Base-by-base conservation (phyloP, 2,797 vertebrate genomes). In the Sebastes diaconus region DNA sequence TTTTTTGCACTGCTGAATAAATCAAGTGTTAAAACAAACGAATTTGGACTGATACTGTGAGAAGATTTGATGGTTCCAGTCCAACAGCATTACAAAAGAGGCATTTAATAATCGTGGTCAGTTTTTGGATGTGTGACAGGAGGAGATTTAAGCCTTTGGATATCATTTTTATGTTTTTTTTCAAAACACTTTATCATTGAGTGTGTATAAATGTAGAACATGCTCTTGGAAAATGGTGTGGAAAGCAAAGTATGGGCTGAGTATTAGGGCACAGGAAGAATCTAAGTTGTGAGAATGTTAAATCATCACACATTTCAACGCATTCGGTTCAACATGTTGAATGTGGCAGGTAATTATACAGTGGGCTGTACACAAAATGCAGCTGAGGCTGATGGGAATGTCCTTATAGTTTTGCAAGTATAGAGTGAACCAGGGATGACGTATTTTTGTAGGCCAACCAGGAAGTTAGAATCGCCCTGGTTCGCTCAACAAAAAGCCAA, bases 21-120 rank as follows among this genome's bases (percentile, higher is more conserved):
- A 92, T 90, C 73, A 82, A 88, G 70, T 76, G 73, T 87, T 86
- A 77, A 46, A 59, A 87, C 66, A 83, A 84, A 87, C 75, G 39
- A 87, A 86, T 77, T 85, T 88, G 77, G 84, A 74, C 68, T 30
- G 84, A 68, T 80, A 74, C 36, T 52, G 83, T 50, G 34, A 76
- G 85, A 61, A 80, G 83, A 74, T 80, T 67, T 71, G 32, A 68
- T 81, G 77, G 84, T 83, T 88, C 25, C 64, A 75, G 64, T 82
- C 84, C 86, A 88, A 20, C 68, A 74, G 30, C 16, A 36, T 84
- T 52, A 84, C 81, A 88, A 80, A 84, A 87, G 54, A 85, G 64
- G 22, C 27, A n/a, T 85, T 87, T 80, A 54, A 85, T 87, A 74
- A 75, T 58, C 25, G 1, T 84, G 76, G 77, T 77, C 69, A 76